These are phyloP conservation scores for Plestiodon gilberti DNA, from an alignment of 2,113 vertebrate species.

Conservation along the genomic window DNA sequence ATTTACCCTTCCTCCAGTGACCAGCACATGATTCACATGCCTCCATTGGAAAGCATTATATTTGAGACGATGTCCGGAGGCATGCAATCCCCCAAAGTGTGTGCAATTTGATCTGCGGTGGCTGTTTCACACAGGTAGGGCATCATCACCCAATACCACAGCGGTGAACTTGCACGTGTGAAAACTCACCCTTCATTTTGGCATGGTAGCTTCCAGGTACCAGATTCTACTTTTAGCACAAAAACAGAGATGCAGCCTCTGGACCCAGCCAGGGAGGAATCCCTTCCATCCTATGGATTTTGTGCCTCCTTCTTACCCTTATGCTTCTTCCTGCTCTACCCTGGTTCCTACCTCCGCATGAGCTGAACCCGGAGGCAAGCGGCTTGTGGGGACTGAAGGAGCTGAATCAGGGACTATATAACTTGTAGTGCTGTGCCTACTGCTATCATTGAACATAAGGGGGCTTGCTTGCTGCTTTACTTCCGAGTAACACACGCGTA, in stretches of 20 bases:
- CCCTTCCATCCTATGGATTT: too few species aligned
- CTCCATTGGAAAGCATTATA: too few species aligned
- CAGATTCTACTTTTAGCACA: background rate
- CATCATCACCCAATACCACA: background rate
- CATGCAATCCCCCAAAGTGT: too few species aligned
- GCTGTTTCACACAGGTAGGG: background rate
- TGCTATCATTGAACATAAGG: too few species aligned
- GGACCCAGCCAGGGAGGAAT: background rate
- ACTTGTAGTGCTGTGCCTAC: too few species aligned
- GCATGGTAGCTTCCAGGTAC: background rate
- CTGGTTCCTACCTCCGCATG: background rate
- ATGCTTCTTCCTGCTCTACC: background rate
- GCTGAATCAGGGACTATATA: background rate
- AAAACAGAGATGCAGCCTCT: background rate
- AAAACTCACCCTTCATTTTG: too few species aligned
- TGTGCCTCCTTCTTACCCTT: background rate
- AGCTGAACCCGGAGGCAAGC: background rate
- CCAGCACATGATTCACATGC: too few species aligned
- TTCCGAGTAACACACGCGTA: too few species aligned
- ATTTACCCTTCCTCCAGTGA: too few species aligned
- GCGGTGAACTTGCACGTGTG: too few species aligned
- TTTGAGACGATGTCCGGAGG: too few species aligned
- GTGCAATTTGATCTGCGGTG: background rate
- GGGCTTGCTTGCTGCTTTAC: too few species aligned
- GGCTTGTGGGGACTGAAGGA: background rate